Evolutionary conservation across 2,888 invertebrate genomes (phyloP).

Genomic region (Odontocerum albicorne): DNA sequence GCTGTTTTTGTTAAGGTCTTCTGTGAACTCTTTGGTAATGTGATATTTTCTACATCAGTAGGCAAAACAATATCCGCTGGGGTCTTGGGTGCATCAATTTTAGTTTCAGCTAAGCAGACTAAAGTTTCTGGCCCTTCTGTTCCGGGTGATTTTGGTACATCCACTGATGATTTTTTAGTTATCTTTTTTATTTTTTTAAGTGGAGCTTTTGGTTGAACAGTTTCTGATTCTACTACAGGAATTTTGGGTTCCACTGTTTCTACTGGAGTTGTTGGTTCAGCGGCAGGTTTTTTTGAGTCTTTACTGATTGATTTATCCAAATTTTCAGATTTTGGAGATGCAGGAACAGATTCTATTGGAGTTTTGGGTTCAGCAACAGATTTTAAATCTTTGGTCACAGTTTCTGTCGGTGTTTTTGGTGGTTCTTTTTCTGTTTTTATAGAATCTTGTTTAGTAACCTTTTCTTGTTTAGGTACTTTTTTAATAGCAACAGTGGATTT

Average conservation of each 20-base stretch:
- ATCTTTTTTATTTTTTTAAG: slow-evolving; percentile 14
- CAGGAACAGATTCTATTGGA: slow-evolving; percentile 9
- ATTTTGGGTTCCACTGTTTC: slow-evolving; percentile 40
- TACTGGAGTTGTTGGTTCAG: slow-evolving; percentile 36
- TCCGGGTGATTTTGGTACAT: slow-evolving; percentile 12
- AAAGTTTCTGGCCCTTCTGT: slow-evolving; percentile 13
- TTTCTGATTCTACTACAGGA: neutral
- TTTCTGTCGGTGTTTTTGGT: neutral
- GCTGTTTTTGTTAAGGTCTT: slow-evolving; percentile 28
- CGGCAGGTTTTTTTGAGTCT: slow-evolving; percentile 13
- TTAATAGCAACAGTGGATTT: no score
- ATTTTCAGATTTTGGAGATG: slow-evolving; percentile 40
- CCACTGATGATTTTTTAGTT: neutral
- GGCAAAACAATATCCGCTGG: slow-evolving; percentile 13
- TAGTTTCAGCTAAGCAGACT: slow-evolving; percentile 17
- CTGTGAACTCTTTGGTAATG: slow-evolving; percentile 32
- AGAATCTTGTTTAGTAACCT: no score
- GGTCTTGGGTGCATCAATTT: slow-evolving; percentile 8
- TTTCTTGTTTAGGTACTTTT: no score
- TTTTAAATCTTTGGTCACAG: no score
- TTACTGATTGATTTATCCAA: no score
- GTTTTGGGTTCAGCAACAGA: slow-evolving; percentile 9
- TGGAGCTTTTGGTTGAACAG: neutral
- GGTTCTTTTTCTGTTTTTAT: neutral
- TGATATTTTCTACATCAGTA: slow-evolving; percentile 12